Evolutionary conservation across 2,113 vertebrate genomes (phyloP).

Genomic region (Perca flavescens): DNA sequence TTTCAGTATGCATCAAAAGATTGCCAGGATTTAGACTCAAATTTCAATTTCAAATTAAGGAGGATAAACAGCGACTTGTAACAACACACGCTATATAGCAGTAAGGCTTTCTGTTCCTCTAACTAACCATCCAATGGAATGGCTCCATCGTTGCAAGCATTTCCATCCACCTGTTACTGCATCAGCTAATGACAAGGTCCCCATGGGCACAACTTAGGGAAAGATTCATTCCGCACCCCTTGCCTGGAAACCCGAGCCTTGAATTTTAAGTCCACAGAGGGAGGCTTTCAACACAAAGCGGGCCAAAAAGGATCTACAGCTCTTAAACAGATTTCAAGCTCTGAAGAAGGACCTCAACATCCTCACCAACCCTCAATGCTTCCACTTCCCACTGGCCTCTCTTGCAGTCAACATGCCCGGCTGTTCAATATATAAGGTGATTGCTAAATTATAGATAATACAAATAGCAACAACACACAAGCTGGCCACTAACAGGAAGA

Average conservation of each 20-base stretch:
- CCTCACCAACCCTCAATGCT: slow-evolving; percentile 28
- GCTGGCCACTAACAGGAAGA: neutral
- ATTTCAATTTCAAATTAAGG: slow-evolving; percentile 24
- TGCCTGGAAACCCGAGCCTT: slow-evolving; percentile 64
- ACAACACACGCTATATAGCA: neutral
- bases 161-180: slow-evolving; percentile 72
- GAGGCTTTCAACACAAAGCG: slow-evolving; percentile 49
- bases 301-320: slow-evolving; percentile 50
- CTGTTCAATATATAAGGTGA: neutral
- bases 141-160: slow-evolving; percentile 29
- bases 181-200: slow-evolving; percentile 60
- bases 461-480: neutral
- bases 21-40: neutral
- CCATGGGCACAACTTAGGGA: slow-evolving; percentile 58
- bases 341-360: neutral
- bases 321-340: slow-evolving; percentile 62
- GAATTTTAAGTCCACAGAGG: slow-evolving; percentile 64
- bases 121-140: slow-evolving; percentile 18
- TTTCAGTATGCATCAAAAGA: neutral
- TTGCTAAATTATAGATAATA: slow-evolving; percentile 12
- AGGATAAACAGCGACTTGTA: slow-evolving; percentile 5
- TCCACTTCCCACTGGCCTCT: slow-evolving; percentile 7
- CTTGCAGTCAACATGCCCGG: neutral
- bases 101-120: neutral
- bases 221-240: slow-evolving; percentile 65